phyloP scores from a whole-genome alignment of 2,888 invertebrate species.

The Ferrisia virgata region DNA sequence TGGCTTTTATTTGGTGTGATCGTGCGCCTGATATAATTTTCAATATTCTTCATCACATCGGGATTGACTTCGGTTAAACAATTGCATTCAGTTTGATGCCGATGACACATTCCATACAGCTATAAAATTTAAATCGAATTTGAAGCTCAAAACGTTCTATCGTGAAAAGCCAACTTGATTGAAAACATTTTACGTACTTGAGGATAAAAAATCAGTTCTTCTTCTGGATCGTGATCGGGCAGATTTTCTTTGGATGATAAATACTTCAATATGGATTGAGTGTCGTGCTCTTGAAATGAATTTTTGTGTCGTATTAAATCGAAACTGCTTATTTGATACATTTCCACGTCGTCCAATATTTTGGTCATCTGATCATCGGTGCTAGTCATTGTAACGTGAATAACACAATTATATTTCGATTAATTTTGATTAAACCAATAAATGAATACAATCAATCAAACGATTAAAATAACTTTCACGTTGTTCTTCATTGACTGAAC shows the following conservation, averaged over 20 bases:
- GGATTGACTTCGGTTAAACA: not conserved
- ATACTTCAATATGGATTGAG: not conserved
- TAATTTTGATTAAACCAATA: no score
- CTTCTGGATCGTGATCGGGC: not conserved
- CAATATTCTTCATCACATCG: not conserved
- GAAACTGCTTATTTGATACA: not conserved
- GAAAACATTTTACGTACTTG: not conserved
- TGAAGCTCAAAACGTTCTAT: not conserved
- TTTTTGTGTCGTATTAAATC: not conserved
- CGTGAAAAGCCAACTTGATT: no score
- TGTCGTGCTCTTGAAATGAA: not conserved
- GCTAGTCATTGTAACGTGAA: no score
- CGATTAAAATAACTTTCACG: no score
- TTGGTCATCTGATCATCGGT: no score
- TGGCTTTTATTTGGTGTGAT: conserved; percentile 27
- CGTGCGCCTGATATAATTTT: not conserved
- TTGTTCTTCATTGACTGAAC: no score
- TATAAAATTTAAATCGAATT: not conserved
- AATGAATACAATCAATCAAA: no score
- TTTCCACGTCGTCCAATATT: not conserved
- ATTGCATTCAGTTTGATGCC: not conserved
- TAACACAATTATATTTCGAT: no score
- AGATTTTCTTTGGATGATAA: not conserved
- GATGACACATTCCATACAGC: conserved; percentile 3
- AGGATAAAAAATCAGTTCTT: not conserved